Base-by-base conservation (phyloP, 1,140 invertebrate species). In the Berghia stephanieae region DNA sequence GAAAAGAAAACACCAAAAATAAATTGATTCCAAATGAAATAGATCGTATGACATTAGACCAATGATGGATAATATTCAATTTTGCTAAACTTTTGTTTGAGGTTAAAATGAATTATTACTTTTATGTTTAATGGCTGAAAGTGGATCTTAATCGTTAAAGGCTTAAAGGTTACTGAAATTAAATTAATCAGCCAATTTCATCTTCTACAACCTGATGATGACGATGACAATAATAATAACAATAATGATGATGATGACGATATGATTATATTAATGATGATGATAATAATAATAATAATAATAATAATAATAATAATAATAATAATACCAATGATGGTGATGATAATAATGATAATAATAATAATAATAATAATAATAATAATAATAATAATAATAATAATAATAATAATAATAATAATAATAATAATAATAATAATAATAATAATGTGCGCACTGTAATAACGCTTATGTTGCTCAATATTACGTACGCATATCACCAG, bases 181-280 rank as follows among this genome's bases (percentile, higher is more conserved):
- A 16, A 49, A 13, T 27, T 6, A 60, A n/a, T 27, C 8, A 60
- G 1, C 24, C 8, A 60, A 49, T n/a, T 49, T 16, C 46, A 16
- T 16, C 46, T 49, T 16, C 46, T 49, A 49, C 46, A 16, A 49
- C n/a, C n/a, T n/a, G n/a, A n/a, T n/a, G n/a, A n/a, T n/a, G n/a
- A n/a, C n/a, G n/a, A n/a, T n/a, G n/a, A 49, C 46, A n/a, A 49
- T n/a, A n/a, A 49, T n/a, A n/a, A 49, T n/a, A n/a, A 49, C 46
- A n/a, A 49, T n/a, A n/a, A 49, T n/a, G 46, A 49, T n/a, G 46
- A 49, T n/a, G 46, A 49, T n/a, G 46, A 49, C 46, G n/a, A n/a
- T n/a, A n/a, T n/a, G n/a, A n/a, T n/a, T n/a, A n/a, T n/a, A n/a
- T n/a, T n/a, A n/a, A n/a, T 49, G 46, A 13, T 49, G n/a, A 16